These are phyloP conservation scores for Bufo gargarizans DNA, from an alignment of 2,113 vertebrate genomes.

Conservation along the genomic window DNA sequence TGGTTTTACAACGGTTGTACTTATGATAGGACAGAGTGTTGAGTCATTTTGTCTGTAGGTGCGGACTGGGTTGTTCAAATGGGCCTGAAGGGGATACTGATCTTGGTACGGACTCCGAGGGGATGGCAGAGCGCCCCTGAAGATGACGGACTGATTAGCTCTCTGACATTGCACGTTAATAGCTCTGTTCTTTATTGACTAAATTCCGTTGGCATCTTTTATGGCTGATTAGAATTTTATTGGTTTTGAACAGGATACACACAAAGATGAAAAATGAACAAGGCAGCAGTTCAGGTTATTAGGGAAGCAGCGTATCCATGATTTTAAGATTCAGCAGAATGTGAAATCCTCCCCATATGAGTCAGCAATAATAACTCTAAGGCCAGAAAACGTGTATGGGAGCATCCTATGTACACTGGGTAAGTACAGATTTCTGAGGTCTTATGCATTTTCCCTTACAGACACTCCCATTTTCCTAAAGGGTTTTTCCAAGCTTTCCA, in stretches of 20 bases:
- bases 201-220: conserved; percentile 6
- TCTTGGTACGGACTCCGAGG: neutral
- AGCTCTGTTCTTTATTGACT: neutral
- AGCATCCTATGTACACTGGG: neutral
- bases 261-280: neutral
- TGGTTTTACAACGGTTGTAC: neutral
- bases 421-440: neutral
- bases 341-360: conserved; percentile 7
- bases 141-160: conserved; percentile 20
- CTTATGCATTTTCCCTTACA: neutral
- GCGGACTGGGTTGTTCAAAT: neutral
- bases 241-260: conserved; percentile 31
- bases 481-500: neutral
- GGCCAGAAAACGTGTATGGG: neutral
- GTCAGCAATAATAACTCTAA: neutral
- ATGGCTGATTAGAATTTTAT: conserved; percentile 24
- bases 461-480: neutral
- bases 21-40: conserved; percentile 24
- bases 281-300: conserved; percentile 16
- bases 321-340: conserved; percentile 16
- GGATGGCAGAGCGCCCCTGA: neutral
- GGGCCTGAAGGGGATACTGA: neutral
- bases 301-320: neutral
- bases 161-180: neutral
- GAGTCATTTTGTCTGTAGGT: neutral